Evolutionary conservation across 2,888 invertebrate species (phyloP), one percentile per base, ranked within the genome.

Genomic region (Cryptus armator): DNA sequence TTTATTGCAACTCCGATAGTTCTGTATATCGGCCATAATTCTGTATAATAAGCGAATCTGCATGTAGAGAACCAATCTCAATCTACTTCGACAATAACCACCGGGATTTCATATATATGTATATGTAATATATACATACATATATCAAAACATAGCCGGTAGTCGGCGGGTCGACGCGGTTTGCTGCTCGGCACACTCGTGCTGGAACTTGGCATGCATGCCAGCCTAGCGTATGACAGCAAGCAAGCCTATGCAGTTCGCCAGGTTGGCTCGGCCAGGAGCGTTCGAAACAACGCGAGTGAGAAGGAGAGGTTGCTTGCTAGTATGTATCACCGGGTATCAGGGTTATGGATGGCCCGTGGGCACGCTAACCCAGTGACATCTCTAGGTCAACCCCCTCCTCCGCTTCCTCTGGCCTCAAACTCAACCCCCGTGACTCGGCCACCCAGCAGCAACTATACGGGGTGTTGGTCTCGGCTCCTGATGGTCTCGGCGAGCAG

Each of bases 361-460:
- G 91, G 90, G 88, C 93, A 92, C 92, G 92, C 92, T 91, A 92
- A 90, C 92, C 92, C 90, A 91, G 91, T 92, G 93, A 92, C 93
- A 91, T 91, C 92, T 92, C 92, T 92, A 92, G 92, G 93, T 92
- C 92, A 92, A 87, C 88, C 84, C 76, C 83, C 78, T 68, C 72
- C 64, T 43, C 68, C 71, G 53, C 70, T 84, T 74, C 68, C 66
- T 67, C 70, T 75, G 78, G 85, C 82, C 81, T 78, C 81, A 85
- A 79, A 82, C 82, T 85, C 85, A 70, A 85, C 74, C 85, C 85
- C 85, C 82, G 81, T 85, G 85, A 85, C 81, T 85, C 85, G 85
- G 66, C 79, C 76, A 71, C 64, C 81, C 79, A 70, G 84, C 68
- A 75, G 75, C 75, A 32, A 66, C 53, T 70, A 80, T 9, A 37